Base-by-base conservation (phyloP, 2,888 invertebrate species). In the Scaptodrosophila latifasciaeformis region DNA sequence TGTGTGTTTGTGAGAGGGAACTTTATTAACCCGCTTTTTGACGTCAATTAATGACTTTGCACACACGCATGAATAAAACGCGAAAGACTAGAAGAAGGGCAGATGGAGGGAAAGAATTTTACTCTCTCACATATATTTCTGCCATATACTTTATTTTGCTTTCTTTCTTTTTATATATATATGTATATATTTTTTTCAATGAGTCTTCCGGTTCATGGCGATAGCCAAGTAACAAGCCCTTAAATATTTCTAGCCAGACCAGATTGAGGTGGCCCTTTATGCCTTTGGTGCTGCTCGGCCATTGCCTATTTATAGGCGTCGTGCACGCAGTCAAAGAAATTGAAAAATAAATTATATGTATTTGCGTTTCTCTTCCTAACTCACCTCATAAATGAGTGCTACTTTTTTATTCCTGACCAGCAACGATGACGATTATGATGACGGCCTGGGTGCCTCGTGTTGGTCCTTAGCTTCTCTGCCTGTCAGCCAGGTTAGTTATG, bases 21-120 rank as follows among this genome's bases (percentile, higher is more conserved):
- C n/a, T n/a, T n/a, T 74, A 80, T 80, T 80, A 80, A 80, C 72
- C 78, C 78, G 61, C 70, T 78, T 81, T 80, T 75, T 67, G 67
- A 62, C 76, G 67, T 71, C 76, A 76, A 81, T 76, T 81, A 76
- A 71, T 79, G 72, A 71, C 37, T 37, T 12, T n/a, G 19, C 18
- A 18, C 39, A 7, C 21, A 12, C 31, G 13, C 2, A 43, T 17
- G 51, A n/a, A 40, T 49, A 40, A 55, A 65, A 64, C 15, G 19
- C 6, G n/a, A n/a, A n/a, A n/a, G n/a, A n/a, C n/a, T n/a, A n/a
- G n/a, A n/a, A n/a, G n/a, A n/a, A n/a, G n/a, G 18, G 40, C 40
- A 21, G n/a, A 17, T n/a, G 10, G 19, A 21, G 3, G 21, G 19
- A 19, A 17, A 40, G 19, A 5, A 18, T n/a, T n/a, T n/a, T n/a